Percentiles rank a stretch among this genome's conserved stretches.
phyloP scores from a whole-genome alignment of 37 sponge, comb jelly and placozoan genomes.

The Amphimedon queenslandica region DNA sequence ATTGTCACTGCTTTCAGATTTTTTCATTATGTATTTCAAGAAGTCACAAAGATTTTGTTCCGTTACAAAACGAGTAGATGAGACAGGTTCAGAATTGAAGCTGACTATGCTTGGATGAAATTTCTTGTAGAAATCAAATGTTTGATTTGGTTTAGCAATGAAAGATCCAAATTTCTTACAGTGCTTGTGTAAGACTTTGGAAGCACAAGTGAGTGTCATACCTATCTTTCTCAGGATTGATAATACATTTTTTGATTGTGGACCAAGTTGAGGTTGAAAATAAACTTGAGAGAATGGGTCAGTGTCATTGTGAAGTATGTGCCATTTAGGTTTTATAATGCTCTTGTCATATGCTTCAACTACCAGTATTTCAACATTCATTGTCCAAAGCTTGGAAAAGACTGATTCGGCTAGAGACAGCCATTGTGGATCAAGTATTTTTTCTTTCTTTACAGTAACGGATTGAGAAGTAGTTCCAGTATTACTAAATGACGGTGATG shows the following conservation, averaged over 20 bases:
- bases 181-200: conserved; percentile 2
- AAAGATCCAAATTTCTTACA: conserved; percentile 13
- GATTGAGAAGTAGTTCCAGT: too few species aligned
- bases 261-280: not conserved
- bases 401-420: not conserved
- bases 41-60: conserved; percentile 1
- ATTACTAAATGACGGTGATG: too few species aligned
- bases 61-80: conserved; percentile 4
- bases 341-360: not conserved
- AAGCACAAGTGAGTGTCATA: conserved; percentile 45
- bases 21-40: not conserved
- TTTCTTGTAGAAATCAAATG: not conserved
- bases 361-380: conserved; percentile 7
- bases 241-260: not conserved
- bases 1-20: not conserved
- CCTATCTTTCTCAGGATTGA: conserved; percentile 17
- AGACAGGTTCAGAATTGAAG: not conserved
- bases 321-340: not conserved
- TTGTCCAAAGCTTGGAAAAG: not conserved
- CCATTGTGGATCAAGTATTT: not conserved
- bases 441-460: too few species aligned
- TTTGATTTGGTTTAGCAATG: not conserved
- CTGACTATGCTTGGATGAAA: not conserved
- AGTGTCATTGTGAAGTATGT: conserved; percentile 2
- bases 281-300: conserved; percentile 10